Base-by-base conservation (phyloP, 2,797 vertebrate genomes). In the Periparus ater region DNA sequence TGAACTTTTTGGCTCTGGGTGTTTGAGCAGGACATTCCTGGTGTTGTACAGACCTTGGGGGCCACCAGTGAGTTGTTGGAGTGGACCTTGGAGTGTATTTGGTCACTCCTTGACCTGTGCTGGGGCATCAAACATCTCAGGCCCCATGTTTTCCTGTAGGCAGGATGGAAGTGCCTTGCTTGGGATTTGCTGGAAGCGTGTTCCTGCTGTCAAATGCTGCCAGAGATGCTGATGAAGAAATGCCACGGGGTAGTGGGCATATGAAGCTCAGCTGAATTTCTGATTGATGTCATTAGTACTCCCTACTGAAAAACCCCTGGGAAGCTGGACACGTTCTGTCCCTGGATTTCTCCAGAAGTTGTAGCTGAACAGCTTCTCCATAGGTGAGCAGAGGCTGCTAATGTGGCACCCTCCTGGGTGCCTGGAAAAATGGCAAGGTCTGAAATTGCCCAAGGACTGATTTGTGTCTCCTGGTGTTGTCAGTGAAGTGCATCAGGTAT, bases 221-320 rank as follows among this genome's bases (percentile, higher is more conserved):
- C 53, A 4, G 75, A 74, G 78, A 50, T 40, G 77, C 81, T 95
- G 78, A 63, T 3, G 1, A 54, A 53, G 75, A 77, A 77, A 71
- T 80, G 85, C 62, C 79, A 68, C n/a, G 11, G 42, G 68, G 27
- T 17, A 74, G 29, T 14, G 45, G 78, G 54, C 1, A 25, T 50
- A 23, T 30, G 89, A 71, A 74, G 65, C 72, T 91, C 54, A 36
- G 10, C 79, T 83, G 93, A 36, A 38, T 92, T 81, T 63, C 65
- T 84, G 65, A 88, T 72, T 83, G 82, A 68, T 95, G 88, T 15
- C 73, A 27, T 92, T 80, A 86, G 79, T 78, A 29, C 50, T 95
- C 25, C 72, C 65, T 38, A 53, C 75, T 23, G 45, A 67, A 88
- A 71, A 74, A 7, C 21, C 65, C 57, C 65, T 44, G 57, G 36